Evolutionary conservation across 2,888 invertebrate species (phyloP).

Genomic region (Atethmia centrago): DNA sequence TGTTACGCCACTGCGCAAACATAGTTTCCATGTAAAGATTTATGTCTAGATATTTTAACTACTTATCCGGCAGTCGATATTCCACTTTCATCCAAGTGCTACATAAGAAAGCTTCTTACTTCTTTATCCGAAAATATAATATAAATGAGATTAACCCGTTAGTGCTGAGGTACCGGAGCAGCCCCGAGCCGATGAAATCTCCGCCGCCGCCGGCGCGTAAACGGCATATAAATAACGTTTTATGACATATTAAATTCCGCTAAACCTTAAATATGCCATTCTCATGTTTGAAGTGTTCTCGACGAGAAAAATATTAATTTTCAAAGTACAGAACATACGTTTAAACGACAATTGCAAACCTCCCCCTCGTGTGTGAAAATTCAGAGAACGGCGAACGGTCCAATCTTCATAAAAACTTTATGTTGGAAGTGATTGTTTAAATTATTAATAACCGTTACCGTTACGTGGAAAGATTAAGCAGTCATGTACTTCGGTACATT

Average conservation of each 20-base stretch:
- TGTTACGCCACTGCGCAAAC: neutral
- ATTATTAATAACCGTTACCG: conserved; percentile 56
- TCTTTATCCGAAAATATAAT: conserved; percentile 65
- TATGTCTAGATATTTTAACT: conserved; percentile 49
- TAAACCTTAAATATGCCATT: conserved; percentile 87
- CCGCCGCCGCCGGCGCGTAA: conserved; percentile 75
- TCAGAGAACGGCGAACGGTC: conserved; percentile 27
- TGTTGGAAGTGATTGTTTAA: conserved; percentile 52
- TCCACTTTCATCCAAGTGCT: conserved; percentile 53
- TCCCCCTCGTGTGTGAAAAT: conserved; percentile 46
- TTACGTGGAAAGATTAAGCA: conserved; percentile 40
- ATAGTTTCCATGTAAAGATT: conserved; percentile 22
- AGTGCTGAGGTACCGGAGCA: conserved; percentile 67
- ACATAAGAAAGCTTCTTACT: conserved; percentile 64
- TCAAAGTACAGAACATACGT: conserved; percentile 57
- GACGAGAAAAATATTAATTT: conserved; percentile 77
- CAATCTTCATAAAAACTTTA: conserved; percentile 60
- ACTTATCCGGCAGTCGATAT: conserved; percentile 49
- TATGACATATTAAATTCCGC: conserved; percentile 87
- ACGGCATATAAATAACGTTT: conserved; percentile 86
- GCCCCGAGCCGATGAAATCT: conserved; percentile 78
- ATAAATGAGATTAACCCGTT: conserved; percentile 74
- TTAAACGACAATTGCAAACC: conserved; percentile 56
- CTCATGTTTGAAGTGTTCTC: conserved; percentile 81
- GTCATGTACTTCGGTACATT: conserved; percentile 28